Evolutionary conservation across 2,113 vertebrate species (phyloP).

Genomic region (Salminus brasiliensis): DNA sequence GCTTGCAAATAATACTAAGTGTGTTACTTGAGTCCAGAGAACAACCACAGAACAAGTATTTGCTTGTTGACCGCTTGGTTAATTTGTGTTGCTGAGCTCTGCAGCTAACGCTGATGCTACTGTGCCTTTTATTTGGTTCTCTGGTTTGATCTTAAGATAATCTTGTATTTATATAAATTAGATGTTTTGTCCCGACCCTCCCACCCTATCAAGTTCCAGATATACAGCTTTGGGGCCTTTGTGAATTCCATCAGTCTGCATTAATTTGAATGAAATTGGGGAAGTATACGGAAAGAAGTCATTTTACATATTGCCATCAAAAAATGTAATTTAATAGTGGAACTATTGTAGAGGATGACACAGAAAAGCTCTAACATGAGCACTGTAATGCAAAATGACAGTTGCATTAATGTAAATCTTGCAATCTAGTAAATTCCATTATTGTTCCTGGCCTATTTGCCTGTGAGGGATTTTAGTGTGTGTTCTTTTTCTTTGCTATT

Average conservation of each 20-base stretch:
- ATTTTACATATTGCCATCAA: constrained; percentile 74
- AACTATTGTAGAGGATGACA: constrained; percentile 68
- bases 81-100: too few relatives aligned
- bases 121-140: neutral
- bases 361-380: constrained; percentile 67
- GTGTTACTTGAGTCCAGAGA: too few relatives aligned
- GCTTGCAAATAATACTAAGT: too few relatives aligned
- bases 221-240: neutral
- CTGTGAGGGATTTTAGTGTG: constrained; percentile 57
- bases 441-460: constrained; percentile 70
- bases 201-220: constrained; percentile 8
- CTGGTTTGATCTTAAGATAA: neutral
- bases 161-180: constrained; percentile 13
- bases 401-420: constrained; percentile 71
- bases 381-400: constrained; percentile 72
- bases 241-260: constrained; percentile 12
- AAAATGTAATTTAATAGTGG: constrained; percentile 68
- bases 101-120: neutral
- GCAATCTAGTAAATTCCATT: constrained; percentile 77
- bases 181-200: neutral
- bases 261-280: constrained; percentile 15
- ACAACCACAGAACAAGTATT: too few relatives aligned
- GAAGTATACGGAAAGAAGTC: constrained; percentile 53
- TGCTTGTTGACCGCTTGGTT: too few relatives aligned
- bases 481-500: constrained; percentile 7